Conservation (phyloP, 2,797 vertebrate species). For the Sebastes hubbsi region DNA sequence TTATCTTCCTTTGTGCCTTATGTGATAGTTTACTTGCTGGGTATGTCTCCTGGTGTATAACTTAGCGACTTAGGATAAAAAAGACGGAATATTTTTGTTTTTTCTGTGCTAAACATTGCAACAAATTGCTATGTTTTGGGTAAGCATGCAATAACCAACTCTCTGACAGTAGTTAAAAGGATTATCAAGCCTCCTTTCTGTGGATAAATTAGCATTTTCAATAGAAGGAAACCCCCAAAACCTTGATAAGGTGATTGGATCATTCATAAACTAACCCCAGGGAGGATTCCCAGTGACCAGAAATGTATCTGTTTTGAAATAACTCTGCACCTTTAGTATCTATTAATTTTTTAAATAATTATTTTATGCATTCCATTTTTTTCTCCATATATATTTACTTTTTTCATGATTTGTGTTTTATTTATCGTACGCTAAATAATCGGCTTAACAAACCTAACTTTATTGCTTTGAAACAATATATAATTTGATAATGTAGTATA, state of each 20-base stretch:
- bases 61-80: accelerated
- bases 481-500: neutral
- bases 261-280: neutral
- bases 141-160: too few species aligned
- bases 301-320: neutral
- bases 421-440: neutral
- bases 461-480: neutral
- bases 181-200: neutral
- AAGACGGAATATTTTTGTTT: neutral
- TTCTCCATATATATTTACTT: too few species aligned
- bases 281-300: neutral
- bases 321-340: neutral
- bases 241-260: neutral
- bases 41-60: neutral
- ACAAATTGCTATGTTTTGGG: neutral
- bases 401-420: too few species aligned
- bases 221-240: neutral
- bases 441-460: neutral
- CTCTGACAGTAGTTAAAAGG: neutral
- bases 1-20: neutral
- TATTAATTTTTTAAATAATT: neutral
- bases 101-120: neutral
- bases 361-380: neutral
- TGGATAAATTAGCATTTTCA: neutral
- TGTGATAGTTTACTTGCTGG: neutral